Base-by-base conservation (phyloP, 2,888 invertebrate genomes). In the Lepidocyrtoides sp. region DNA sequence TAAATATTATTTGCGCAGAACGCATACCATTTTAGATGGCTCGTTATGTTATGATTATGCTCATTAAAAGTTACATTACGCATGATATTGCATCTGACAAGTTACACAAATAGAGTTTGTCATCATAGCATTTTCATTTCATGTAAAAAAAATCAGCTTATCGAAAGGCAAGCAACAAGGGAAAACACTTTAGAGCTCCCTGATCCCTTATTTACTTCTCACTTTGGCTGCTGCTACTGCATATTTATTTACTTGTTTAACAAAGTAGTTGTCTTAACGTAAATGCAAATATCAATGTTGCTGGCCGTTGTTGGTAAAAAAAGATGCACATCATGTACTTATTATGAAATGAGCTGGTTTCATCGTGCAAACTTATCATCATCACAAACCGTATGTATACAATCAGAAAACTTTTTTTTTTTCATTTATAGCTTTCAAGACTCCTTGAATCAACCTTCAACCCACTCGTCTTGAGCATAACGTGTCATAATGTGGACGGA, bases 371-470 rank as follows among this genome's bases (percentile, higher is more conserved):
- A 20, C 32, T 69, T 29, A 66, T 63, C 48, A 20, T 14, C 12
- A 51, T 66, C 36, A 36, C 12, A n/a, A 32, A 36, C 12, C 8
- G 7, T 72, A 41, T 41, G 44, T 7, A 44, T 20, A 29, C 41
- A 20, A 41, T 20, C 44, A 20, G 10, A 41, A 23, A 72, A 17
- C 26, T 48, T 75, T 75, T 72, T 75, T 51, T 69, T 36, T 44
- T 23, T 20, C 48, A 51, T 75, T 1, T 1, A 4, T 75, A 12
- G 3, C 3, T 41, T 12, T 83, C 12, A 63, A 54, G 23, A 66
- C 89, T 82, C 89, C 82, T 89, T 89, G 57, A 89, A 32, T 82
- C 89, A 89, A 89, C 89, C 89, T 89, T 89, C 89, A 89, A n/a
- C 14, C 17, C 66, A 17, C 77, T 32, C 32, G 23, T 57, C 75